Percentiles rank a stretch among this genome's conserved stretches.
Evolutionary conservation across 2,113 vertebrate genomes (phyloP).

Genomic region (Leptobrachium ailaonicum): DNA sequence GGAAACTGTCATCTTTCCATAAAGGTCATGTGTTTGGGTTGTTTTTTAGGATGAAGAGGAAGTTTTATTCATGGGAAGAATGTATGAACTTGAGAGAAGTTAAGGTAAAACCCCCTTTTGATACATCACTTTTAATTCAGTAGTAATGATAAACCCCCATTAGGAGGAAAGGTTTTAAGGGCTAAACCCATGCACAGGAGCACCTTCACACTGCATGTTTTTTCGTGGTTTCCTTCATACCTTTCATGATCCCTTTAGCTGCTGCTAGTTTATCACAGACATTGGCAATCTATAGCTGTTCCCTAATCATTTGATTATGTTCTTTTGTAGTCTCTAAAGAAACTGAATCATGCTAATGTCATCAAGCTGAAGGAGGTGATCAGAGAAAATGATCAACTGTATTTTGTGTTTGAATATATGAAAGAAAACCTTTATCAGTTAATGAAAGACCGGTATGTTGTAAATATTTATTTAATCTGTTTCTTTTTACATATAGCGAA

Average conservation of each 20-base stretch:
- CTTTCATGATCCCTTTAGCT: too few relatives aligned
- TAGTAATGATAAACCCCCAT: too few relatives aligned
- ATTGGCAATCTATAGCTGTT: too few relatives aligned
- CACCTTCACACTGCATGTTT: too few relatives aligned
- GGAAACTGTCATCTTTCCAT: too few relatives aligned
- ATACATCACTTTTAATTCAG: too few relatives aligned
- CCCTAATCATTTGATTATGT: too few relatives aligned
- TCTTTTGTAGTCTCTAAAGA: slow-evolving; percentile 88
- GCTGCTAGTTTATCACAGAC: too few relatives aligned
- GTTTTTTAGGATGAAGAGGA: slow-evolving; percentile 92
- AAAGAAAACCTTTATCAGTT: slow-evolving; percentile 98
- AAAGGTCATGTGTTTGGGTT: background rate
- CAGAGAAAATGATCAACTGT: slow-evolving; percentile 95
- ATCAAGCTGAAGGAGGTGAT: slow-evolving; percentile 98
- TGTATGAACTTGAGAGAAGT: slow-evolving; percentile 98
- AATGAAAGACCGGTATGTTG: slow-evolving; percentile 93
- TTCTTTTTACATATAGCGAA: too few relatives aligned
- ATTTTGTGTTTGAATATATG: slow-evolving; percentile 99
- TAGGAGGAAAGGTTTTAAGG: too few relatives aligned
- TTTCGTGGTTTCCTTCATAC: too few relatives aligned
- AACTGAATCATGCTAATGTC: slow-evolving; percentile 95
- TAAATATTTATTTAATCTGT: background rate
- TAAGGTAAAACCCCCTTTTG: slow-evolving; percentile 75
- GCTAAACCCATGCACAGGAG: too few relatives aligned
- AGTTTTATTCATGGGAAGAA: slow-evolving; percentile 98